Base-by-base conservation (phyloP, 2,113 vertebrate genomes). In the Callipepla squamata region DNA sequence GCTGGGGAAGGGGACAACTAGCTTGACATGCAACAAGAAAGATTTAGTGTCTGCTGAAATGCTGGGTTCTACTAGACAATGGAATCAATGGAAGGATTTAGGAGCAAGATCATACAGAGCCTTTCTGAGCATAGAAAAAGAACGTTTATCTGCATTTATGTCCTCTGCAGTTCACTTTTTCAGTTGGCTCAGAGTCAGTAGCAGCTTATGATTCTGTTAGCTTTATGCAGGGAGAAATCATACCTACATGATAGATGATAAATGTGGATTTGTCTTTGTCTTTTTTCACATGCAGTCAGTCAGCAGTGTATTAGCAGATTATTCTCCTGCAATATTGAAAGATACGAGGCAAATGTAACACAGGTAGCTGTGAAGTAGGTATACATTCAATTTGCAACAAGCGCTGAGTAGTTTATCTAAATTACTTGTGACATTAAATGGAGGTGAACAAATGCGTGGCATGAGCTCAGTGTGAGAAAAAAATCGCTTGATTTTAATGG, bases 81-180 rank as follows among this genome's bases (percentile, higher is more conserved):
- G 78, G 87, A 97, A 96, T 94, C 94, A 95, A 92, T 94, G 74
- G 78, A 89, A 96, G 36, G 87, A 85, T 87, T 95, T 95, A 87
- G 81, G 53, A 81, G 55, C 86, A 89, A 78, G 63, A 76, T 38
- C 20, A 80, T 72, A 38, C 62, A 72, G 82, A 89, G 67, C 51
- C 81, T 62, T 84, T 87, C 61, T 75, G 67, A 89, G 80, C 55
- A 86, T 83, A 93, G 58, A 76, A 94, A 92, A 44, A 65, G 79
- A 55, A 32, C 61, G 87, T 96, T 91, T 67, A 59, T 94, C 87
- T 93, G 86, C 62, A 77, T 95, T 53, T 84, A 87, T 88, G 76
- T 73, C 90, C 69, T 22, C 13, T n/a, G 77, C 65, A 51, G 69
- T 89, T 96, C 87, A 72, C 70, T 59, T 96, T 95, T 94, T 91